Percentiles rank a stretch among this genome's conserved stretches.
These are phyloP conservation scores for Porites evermanni DNA, from an alignment of 92 coral and sea anemone genomes.

Conservation along the genomic window DNA sequence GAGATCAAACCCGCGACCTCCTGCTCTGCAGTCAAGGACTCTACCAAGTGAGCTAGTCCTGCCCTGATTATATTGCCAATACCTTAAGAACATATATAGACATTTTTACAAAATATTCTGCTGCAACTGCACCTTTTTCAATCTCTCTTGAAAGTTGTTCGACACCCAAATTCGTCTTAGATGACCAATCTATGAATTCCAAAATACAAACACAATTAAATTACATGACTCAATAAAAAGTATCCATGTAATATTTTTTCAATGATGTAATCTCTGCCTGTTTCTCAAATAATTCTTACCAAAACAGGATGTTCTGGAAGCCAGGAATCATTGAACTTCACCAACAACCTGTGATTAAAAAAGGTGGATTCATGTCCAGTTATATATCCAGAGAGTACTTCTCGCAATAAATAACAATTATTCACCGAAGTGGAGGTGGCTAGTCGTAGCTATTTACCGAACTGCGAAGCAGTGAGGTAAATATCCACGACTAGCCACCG, in stretches of 20 bases:
- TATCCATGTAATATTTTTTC: too few relatives aligned
- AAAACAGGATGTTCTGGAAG: conserved; percentile 96
- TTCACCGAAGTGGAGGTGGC: too few relatives aligned
- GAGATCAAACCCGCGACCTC: too few relatives aligned
- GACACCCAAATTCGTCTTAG: conserved; percentile 94
- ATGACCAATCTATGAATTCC: conserved; percentile 79
- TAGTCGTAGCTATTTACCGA: too few relatives aligned
- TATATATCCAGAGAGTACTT: background rate
- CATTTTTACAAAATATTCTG: too few relatives aligned
- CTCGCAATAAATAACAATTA: too few relatives aligned
- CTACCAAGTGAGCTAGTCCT: too few relatives aligned
- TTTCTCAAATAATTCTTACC: conserved; percentile 52
- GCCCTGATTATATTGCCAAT: too few relatives aligned
- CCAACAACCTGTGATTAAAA: conserved; percentile 68
- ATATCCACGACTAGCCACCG: too few relatives aligned
- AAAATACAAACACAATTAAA: background rate
- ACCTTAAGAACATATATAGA: too few relatives aligned
- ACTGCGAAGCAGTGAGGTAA: too few relatives aligned
- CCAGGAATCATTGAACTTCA: conserved; percentile 96
- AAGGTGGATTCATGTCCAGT: background rate
- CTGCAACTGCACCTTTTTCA: conserved; percentile 76
- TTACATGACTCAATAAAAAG: background rate
- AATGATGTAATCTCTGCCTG: background rate
- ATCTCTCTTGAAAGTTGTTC: conserved; percentile 84
- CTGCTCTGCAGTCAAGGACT: too few relatives aligned